These are phyloP conservation scores for Brenthis hecate DNA, from an alignment of 2,888 invertebrate species.

Conservation along the genomic window DNA sequence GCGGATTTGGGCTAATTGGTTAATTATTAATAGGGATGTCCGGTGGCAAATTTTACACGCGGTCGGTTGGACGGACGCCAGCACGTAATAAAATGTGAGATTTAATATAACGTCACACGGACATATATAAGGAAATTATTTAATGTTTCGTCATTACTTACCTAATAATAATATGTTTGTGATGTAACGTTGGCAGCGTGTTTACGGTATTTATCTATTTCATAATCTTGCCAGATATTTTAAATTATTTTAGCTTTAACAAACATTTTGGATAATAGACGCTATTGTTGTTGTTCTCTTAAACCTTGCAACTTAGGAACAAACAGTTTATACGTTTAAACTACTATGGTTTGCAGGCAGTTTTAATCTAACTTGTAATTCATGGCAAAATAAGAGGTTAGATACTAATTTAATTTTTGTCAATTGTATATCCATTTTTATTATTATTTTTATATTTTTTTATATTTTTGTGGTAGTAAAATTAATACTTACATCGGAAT, in stretches of 20 bases:
- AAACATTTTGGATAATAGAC: no score
- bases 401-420: no score
- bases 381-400: no score
- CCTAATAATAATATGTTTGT: background rate
- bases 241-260: no score
- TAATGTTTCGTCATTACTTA: slow-evolving; percentile 13
- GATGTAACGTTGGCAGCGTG: background rate
- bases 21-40: slow-evolving; percentile 72
- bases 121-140: slow-evolving; percentile 26
- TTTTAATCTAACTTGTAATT: no score
- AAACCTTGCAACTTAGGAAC: no score
- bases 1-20: slow-evolving; percentile 74
- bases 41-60: slow-evolving; percentile 64
- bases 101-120: slow-evolving; percentile 28
- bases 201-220: background rate
- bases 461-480: background rate
- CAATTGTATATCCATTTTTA: no score
- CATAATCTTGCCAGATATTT: background rate
- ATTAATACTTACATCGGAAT: slow-evolving; percentile 60
- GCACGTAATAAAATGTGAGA: slow-evolving; percentile 58
- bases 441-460: background rate
- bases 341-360: no score
- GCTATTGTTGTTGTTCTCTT: no score
- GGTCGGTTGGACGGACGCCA: slow-evolving; percentile 68
- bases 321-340: no score